phyloP scores from a whole-genome alignment of 2,888 invertebrate species.

The Mesorhabditis belari region DNA sequence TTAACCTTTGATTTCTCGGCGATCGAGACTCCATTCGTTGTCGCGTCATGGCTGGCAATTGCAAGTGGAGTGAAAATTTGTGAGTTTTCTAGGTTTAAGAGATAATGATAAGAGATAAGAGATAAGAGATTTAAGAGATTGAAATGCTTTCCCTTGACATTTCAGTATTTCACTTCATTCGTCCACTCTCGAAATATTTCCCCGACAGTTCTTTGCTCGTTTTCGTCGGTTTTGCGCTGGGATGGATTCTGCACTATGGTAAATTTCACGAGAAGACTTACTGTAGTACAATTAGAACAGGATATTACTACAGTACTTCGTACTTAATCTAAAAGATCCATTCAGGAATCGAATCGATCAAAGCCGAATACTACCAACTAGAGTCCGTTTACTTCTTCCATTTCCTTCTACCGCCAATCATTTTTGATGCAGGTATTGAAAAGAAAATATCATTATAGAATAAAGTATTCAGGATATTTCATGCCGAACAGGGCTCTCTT shows the following conservation, averaged over 20 bases:
- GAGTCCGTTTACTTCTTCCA: conserved; percentile 85
- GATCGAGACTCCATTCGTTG: background rate
- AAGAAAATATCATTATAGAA: background rate
- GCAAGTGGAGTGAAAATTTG: background rate
- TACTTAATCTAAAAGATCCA: too few relatives aligned
- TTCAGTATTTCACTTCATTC: conserved; percentile 18
- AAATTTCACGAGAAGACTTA: background rate
- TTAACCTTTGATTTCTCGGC: background rate
- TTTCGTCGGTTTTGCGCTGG: conserved; percentile 77
- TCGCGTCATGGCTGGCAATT: background rate
- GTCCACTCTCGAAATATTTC: conserved; percentile 59
- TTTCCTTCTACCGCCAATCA: conserved; percentile 94
- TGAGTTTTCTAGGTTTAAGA: too few relatives aligned
- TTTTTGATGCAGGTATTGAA: conserved; percentile 71
- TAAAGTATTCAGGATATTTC: conserved; percentile 71
- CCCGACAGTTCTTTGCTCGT: conserved; percentile 95
- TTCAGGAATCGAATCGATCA: background rate
- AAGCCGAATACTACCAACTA: conserved; percentile 7
- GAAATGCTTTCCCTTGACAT: background rate
- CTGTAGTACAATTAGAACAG: too few relatives aligned
- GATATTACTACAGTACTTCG: too few relatives aligned
- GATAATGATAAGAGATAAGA: too few relatives aligned
- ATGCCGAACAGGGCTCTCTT: conserved; percentile 97
- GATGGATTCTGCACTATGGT: background rate
- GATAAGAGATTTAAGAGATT: background rate